These are phyloP conservation scores for Tenthredo scrophulariae DNA, from an alignment of 2,888 invertebrate species.

Conservation along the genomic window DNA sequence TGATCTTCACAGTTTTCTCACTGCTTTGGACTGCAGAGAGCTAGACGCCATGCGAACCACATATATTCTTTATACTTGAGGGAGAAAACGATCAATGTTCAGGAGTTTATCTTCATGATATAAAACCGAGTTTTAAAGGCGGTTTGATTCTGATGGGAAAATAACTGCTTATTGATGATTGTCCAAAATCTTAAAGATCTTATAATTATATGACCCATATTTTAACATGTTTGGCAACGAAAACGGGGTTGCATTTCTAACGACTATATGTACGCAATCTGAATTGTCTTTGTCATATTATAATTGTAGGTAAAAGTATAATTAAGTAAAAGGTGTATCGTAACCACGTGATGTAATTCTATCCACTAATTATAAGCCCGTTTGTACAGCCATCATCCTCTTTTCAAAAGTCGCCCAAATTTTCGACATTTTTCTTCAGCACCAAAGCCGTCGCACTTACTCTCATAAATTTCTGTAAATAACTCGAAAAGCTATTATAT, in stretches of 20 bases:
- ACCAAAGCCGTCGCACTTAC: background rate
- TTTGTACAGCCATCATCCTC: background rate
- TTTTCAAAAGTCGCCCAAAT: background rate
- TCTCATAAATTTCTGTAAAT: background rate
- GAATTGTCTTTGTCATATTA: conserved; percentile 21
- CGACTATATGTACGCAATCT: background rate
- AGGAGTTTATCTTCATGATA: background rate
- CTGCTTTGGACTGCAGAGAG: background rate
- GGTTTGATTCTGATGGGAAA: background rate
- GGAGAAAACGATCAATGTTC: background rate
- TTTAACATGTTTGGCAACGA: background rate
- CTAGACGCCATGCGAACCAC: background rate
- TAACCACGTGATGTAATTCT: conserved; percentile 16
- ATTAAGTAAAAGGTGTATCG: conserved; percentile 18
- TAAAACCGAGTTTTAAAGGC: background rate
- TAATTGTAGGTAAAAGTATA: conserved; percentile 23
- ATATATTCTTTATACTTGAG: no score
- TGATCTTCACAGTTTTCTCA: background rate
- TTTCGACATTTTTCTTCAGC: background rate
- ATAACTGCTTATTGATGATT: background rate
- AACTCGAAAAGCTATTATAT: background rate
- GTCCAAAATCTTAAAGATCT: background rate
- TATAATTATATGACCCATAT: background rate
- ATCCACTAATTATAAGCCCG: conserved; percentile 4
- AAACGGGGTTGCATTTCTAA: background rate